These are phyloP conservation scores for Apodemia zela DNA, from an alignment of 2,888 invertebrate species.

Conservation along the genomic window DNA sequence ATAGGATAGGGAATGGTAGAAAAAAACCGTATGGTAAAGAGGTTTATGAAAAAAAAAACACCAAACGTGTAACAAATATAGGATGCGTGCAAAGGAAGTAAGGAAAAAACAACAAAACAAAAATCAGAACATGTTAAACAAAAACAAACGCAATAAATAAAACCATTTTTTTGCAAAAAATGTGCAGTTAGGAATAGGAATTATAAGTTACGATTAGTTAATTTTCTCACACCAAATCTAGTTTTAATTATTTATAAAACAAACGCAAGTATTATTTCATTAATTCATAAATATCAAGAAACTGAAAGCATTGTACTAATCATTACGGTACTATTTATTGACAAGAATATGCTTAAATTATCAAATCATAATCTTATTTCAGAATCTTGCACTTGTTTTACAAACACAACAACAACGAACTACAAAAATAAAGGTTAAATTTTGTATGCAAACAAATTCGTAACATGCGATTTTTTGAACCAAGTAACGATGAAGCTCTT, in stretches of 20 bases:
- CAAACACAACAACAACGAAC: constrained; percentile 52
- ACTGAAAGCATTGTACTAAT: background rate
- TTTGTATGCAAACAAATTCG: constrained; percentile 56
- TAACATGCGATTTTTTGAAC: constrained; percentile 51
- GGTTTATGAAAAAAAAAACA: constrained; percentile 59
- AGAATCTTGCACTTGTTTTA: constrained; percentile 62
- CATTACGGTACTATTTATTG: background rate
- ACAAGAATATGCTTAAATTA: background rate
- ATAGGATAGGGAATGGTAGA: constrained; percentile 47
- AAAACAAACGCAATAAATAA: constrained; percentile 56
- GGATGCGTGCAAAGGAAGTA: constrained; percentile 74
- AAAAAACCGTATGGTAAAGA: constrained; percentile 72
- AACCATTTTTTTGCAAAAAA: constrained; percentile 51
- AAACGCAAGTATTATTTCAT: constrained; percentile 36
- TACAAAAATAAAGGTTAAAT: constrained; percentile 43
- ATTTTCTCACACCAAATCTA: constrained; percentile 61
- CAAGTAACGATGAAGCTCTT: constrained; percentile 46
- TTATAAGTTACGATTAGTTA: constrained; percentile 71
- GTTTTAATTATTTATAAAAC: constrained; percentile 54
- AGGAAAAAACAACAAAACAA: constrained; percentile 74
- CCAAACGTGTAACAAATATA: constrained; percentile 61
- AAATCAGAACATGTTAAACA: constrained; percentile 77
- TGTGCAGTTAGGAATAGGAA: constrained; percentile 75
- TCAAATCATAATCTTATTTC: background rate
- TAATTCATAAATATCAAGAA: background rate